Evolutionary conservation across 2,113 vertebrate species (phyloP), one percentile per base, ranked within the genome.

Genomic region (Struthidea cinerea): DNA sequence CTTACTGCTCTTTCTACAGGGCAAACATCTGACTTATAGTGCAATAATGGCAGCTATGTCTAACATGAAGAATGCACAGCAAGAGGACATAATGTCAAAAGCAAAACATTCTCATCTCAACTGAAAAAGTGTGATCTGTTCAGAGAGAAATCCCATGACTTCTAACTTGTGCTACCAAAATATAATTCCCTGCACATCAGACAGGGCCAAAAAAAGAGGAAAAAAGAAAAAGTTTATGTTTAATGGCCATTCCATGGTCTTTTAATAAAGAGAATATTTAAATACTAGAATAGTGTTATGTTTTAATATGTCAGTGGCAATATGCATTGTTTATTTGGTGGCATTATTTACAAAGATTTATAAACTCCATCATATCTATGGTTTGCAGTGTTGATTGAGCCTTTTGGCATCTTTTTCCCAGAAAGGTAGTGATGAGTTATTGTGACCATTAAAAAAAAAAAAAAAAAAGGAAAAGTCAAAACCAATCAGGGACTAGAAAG

Each of bases 141-240:
- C 30, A 87, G 91, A 91, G 61, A 86, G 46, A 76, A 85, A 67
- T 65, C 24, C 27, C 50, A 39, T 52, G 33, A 35, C 14, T 88
- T 80, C 70, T 70, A 83, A 59, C 19, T 73, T 77, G 10, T 74
- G 5, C 27, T 76, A 18, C 65, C 23, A 90, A 89, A 91, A 79
- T 39, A 56, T 30, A 68, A 13, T 63, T 78, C 6, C 35, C 39
- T 82, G 27, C 11, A 52, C 7, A 79, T 52, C 12, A 46, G 23
- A 53, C 8, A 49, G 10, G 3, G 11, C 1, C 1, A 15, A 20
- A 33, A 33, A 46, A 10, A 10, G 10, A 35, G 1, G 9, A 42
- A 10, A 28, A 55, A 14, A 1, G 0, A 13, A 71, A 61, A 44
- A 3, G 1, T 17, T 80, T 47, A 57, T 18, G 4, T 11, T 35